These are phyloP conservation scores for Phymanthus crucifer DNA, from an alignment of 92 coral and sea anemone species.

Conservation along the genomic window DNA sequence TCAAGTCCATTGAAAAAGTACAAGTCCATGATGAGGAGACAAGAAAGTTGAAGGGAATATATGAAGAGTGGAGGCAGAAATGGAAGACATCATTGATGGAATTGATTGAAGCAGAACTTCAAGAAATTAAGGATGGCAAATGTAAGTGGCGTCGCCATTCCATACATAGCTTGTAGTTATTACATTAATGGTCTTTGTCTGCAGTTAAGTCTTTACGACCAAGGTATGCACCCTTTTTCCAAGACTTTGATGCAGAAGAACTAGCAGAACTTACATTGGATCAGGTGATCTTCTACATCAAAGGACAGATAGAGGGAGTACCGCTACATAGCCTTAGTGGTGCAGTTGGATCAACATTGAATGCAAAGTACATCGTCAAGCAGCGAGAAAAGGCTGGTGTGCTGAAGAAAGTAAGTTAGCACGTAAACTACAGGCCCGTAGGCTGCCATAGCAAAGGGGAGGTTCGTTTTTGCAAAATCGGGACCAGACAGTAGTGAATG, in stretches of 20 bases:
- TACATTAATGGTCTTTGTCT: neutral
- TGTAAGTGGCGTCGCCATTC: constrained; percentile 38
- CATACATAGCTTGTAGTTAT: no score
- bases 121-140: constrained; percentile 72
- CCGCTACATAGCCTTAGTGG: constrained; percentile 95
- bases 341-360: constrained; percentile 86
- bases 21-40: constrained; percentile 26
- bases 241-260: constrained; percentile 77
- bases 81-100: constrained; percentile 72
- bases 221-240: constrained; percentile 84
- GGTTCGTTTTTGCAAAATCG: no score
- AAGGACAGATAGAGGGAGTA: constrained; percentile 87
- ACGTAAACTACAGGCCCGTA: no score
- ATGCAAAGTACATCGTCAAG: constrained; percentile 83
- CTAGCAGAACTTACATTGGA: constrained; percentile 88
- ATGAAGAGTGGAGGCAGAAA: constrained; percentile 66
- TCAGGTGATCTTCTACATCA: constrained; percentile 85
- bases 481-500: no score
- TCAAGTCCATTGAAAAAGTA: constrained; percentile 75
- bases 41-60: constrained; percentile 42
- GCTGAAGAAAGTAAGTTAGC: constrained; percentile 75
- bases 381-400: constrained; percentile 81
- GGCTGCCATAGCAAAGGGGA: no score
- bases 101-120: constrained; percentile 60
- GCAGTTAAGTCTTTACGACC: constrained; percentile 71